A percentile compares a stretch with the other conserved stretches of the same genome.
Conservation (phyloP, 2,797 vertebrate genomes). For the Masticophis lateralis region DNA sequence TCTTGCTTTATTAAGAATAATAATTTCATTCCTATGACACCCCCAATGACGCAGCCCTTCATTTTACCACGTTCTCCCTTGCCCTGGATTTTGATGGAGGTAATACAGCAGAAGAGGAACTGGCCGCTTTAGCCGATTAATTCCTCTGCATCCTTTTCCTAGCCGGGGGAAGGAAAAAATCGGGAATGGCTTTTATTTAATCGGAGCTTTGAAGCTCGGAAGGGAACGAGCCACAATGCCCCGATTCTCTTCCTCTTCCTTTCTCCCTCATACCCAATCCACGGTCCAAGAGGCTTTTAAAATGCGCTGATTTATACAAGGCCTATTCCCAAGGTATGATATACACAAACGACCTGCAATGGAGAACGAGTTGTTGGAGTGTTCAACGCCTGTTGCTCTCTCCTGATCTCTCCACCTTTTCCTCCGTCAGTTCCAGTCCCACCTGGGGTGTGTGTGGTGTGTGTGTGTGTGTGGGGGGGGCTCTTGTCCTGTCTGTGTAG, state of each 20-base stretch:
- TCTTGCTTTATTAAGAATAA: neutral
- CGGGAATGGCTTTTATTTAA: too few species aligned
- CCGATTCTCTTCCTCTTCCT: neutral
- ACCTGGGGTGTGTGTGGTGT: neutral
- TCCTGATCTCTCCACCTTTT: neutral
- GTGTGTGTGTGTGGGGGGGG: too few species aligned
- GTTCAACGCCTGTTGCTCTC: neutral
- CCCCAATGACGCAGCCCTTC: too few species aligned
- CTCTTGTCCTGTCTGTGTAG: too few species aligned
- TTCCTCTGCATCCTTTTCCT: neutral
- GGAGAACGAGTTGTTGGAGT: neutral
- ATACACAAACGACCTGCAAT: neutral
- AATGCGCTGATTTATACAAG: neutral
- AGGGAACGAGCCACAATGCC: neutral
- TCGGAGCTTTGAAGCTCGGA: too few species aligned
- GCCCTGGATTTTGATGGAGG: neutral
- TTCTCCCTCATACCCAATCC: neutral
- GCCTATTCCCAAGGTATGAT: neutral
- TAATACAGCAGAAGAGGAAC: too few species aligned
- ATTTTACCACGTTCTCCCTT: neutral
- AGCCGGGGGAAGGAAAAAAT: too few species aligned
- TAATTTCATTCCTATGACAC: neutral
- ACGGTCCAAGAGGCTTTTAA: neutral
- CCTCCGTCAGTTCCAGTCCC: neutral
- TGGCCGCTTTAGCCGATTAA: neutral